Base-by-base conservation (phyloP, 2,888 invertebrate species). In the Caenorhabditis imperialis region DNA sequence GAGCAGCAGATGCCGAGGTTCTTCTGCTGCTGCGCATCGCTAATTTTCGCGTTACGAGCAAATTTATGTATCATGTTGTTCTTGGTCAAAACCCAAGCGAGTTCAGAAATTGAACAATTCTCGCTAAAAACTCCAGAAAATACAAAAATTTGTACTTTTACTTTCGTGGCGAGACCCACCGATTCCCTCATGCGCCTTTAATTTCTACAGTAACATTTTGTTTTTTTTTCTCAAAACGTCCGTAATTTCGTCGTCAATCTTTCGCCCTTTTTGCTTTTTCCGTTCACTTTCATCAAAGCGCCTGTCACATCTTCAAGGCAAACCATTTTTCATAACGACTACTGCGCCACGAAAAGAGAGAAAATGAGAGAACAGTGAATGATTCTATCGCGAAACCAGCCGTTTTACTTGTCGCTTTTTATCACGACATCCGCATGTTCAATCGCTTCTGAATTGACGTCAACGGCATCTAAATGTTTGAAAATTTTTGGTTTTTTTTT, bases 261-360 rank as follows among this genome's bases (percentile, higher is more conserved):
- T 35, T 10, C 37, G 35, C 18, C 8, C 8, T 40, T 58, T 58
- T 23, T 12, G 7, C n/a, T 25, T 14, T 20, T 27, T 42, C 38
- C 53, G 38, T 50, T 50, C 35, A 35, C 53, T 62, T 62, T 62
- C 62, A 45, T 45, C 25, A 44, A 51, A 61, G 35, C 61, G 50
- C 33, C 27, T 45, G 35, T 62, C 47, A 53, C 33, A 35, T 38
- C 30, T 37, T 54, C 54, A 63, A 54, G 54, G 63, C 54, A 23
- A 63, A 63, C 53, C 54, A 63, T 63, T 54, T 54, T 63, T 63
- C 54, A 54, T 53, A 63, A 63, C 33, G 63, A 54, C 47, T 44
- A 18, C 25, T 25, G 23, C n/a, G 35, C 37, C 14, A 58, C 35
- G 1, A 8, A 33, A 20, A 30, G 3, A 50, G 35, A 61, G 42